Conservation (phyloP, 2,113 vertebrate species). For the Carettochelys insculpta region DNA sequence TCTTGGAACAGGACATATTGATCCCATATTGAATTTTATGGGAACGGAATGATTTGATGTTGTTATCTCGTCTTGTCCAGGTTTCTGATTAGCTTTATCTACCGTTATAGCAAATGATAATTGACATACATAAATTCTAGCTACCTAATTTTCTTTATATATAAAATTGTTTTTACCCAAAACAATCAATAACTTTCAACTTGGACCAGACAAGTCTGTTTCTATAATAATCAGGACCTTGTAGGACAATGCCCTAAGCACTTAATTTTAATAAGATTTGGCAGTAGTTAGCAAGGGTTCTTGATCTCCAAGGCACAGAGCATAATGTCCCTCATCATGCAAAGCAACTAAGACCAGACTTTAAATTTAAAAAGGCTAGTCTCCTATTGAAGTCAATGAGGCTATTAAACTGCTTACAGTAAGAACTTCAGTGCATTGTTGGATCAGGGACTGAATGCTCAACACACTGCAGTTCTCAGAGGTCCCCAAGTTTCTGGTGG, state of each 20-base stretch:
- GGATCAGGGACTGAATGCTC: not conserved
- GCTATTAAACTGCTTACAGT: not conserved
- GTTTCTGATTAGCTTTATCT: not conserved
- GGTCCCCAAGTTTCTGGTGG: not conserved
- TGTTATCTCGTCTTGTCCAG: not conserved
- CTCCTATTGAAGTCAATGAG: not conserved
- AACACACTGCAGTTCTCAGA: not conserved
- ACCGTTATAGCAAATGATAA: conserved; percentile 2
- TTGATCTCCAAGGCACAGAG: not conserved
- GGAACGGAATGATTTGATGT: not conserved
- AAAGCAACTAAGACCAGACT: not conserved
- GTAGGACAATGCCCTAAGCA: not conserved
- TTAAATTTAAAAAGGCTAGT: not conserved
- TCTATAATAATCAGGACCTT: not conserved
- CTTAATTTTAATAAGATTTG: not conserved
- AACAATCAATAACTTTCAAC: not conserved
- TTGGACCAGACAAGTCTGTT: not conserved
- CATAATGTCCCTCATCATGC: not conserved
- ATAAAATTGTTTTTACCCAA: not conserved
- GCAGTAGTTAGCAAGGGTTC: not conserved
- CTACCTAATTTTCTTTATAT: not conserved
- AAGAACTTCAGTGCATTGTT: not conserved
- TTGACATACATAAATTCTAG: not conserved
- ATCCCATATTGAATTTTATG: not conserved
- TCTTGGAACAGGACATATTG: not conserved